A percentile compares a stretch with the other conserved stretches of the same genome.
Evolutionary conservation across 1,140 invertebrate genomes (phyloP).

Genomic region (Micrasema minimum): DNA sequence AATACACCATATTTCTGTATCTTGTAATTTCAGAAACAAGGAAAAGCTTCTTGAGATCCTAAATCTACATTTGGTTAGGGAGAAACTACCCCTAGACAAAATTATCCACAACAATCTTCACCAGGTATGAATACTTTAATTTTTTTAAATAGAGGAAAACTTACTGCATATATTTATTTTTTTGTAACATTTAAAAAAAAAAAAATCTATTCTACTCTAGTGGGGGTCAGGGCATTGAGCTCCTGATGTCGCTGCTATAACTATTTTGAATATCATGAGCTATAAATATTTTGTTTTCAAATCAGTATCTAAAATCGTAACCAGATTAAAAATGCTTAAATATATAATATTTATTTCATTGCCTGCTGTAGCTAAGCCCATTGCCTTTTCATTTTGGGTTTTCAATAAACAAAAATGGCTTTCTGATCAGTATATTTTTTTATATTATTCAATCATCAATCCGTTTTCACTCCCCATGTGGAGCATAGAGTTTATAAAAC

Average conservation of each 20-base stretch:
- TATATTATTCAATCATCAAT: too few species aligned
- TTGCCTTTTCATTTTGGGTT: too few species aligned
- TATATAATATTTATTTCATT: too few species aligned
- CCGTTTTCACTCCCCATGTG: too few species aligned
- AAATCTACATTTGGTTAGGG: conserved; percentile 81
- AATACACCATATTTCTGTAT: too few species aligned
- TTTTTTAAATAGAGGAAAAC: background rate
- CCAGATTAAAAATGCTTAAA: too few species aligned
- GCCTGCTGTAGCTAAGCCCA: too few species aligned
- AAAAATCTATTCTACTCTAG: background rate
- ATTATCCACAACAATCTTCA: conserved; percentile 77
- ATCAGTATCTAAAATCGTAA: background rate
- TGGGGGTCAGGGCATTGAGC: too few species aligned
- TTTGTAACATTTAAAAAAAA: background rate
- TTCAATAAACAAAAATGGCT: too few species aligned
- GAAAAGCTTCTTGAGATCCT: conserved; percentile 79
- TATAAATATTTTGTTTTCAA: background rate
- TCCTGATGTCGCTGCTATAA: background rate
- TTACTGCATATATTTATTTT: background rate
- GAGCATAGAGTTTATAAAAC: too few species aligned
- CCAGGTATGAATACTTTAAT: conserved; percentile 70
- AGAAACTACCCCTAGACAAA: conserved; percentile 78
- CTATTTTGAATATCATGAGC: background rate
- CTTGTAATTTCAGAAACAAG: conserved; percentile 67
- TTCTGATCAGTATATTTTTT: too few species aligned